A percentile compares a stretch with the other conserved stretches of the same genome.
Conservation (phyloP, 1,140 invertebrate species). For the Thaumatotibia leucotreta region DNA sequence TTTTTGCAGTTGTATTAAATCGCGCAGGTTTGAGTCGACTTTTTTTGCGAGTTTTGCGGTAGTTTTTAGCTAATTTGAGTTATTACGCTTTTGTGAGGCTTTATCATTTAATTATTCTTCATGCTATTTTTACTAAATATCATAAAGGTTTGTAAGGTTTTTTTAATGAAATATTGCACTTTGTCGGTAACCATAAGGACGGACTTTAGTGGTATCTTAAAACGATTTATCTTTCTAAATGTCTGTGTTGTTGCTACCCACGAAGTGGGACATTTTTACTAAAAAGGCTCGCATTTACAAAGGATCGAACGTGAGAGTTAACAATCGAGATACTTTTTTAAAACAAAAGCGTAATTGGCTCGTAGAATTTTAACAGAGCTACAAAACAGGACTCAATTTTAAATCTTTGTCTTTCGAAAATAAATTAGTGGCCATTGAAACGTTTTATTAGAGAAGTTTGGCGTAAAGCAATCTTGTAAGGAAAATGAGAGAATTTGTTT, state of each 20-base stretch:
- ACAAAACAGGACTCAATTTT: background rate
- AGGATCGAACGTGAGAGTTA: no score
- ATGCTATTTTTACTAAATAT: background rate
- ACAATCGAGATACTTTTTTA: background rate
- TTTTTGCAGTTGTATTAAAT: slow-evolving; percentile 42
- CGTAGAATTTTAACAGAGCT: background rate
- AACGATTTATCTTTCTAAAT: no score
- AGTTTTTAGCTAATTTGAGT: slow-evolving; percentile 8
- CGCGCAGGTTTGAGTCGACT: slow-evolving; percentile 17
- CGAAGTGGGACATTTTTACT: no score
- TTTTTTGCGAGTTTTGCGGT: slow-evolving; percentile 14
- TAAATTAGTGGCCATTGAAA: slow-evolving; percentile 12
- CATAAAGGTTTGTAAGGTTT: no score
- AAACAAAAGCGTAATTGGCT: background rate
- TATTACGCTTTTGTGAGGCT: background rate
- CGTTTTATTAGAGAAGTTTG: slow-evolving; percentile 10
- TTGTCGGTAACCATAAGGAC: no score
- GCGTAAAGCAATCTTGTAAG: slow-evolving; percentile 14
- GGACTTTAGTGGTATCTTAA: no score
- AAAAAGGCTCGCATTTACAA: no score
- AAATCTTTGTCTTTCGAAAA: slow-evolving; percentile 13
- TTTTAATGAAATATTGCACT: no score
- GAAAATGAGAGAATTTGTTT: slow-evolving; percentile 15
- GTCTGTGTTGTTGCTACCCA: no score
- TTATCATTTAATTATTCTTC: background rate